Percentiles rank a stretch among this genome's conserved stretches.
phyloP scores from a whole-genome alignment of 2,113 vertebrate species.

The Nycticryphes semicollaris region DNA sequence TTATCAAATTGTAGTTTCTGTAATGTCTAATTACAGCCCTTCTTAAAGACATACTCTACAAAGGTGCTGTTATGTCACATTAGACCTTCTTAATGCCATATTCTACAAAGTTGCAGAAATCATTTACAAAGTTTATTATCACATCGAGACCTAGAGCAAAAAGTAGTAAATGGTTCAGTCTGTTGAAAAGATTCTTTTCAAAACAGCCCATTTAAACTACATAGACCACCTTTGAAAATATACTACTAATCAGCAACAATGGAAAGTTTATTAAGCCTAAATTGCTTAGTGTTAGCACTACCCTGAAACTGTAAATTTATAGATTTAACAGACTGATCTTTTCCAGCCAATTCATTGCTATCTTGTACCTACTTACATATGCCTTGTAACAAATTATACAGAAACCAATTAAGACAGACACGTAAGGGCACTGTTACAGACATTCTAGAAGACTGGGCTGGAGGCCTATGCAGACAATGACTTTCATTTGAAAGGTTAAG shows the following conservation, averaged over 20 bases:
- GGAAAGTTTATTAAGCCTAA: background rate
- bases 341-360: background rate
- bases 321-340: background rate
- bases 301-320: rapidly evolving
- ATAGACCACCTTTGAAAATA: background rate
- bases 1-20: background rate
- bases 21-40: background rate
- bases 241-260: background rate
- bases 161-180: background rate
- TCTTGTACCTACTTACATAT: background rate
- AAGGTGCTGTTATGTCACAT: background rate
- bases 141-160: background rate
- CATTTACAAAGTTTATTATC: rapidly evolving
- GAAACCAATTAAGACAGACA: rapidly evolving
- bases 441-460: rapidly evolving
- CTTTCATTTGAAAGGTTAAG: background rate
- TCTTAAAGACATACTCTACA: background rate
- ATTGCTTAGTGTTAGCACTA: background rate
- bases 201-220: background rate
- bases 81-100: background rate
- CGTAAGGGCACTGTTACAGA: background rate
- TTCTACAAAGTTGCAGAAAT: background rate
- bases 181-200: background rate
- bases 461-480: rapidly evolving
- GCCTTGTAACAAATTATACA: background rate